Evolutionary conservation across 2,888 invertebrate species (phyloP), one percentile per base, ranked within the genome.

Genomic region (Archips xylosteana): DNA sequence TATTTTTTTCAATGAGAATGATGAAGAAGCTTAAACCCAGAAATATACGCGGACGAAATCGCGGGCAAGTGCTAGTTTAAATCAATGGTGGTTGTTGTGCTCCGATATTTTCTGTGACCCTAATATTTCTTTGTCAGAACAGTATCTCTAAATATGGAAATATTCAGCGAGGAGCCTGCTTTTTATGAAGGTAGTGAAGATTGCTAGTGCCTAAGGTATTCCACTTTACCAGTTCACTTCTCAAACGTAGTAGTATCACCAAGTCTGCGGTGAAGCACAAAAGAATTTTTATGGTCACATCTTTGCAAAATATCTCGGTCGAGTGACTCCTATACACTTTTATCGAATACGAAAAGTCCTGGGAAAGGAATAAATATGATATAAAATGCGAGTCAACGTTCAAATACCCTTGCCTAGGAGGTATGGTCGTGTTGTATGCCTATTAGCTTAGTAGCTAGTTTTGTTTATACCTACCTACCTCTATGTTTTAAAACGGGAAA

Each of bases 191-290:
- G 70, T 47, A 74, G 66, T 68, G 54, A 63, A 64, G 74, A 62
- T 66, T 57, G 61, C 70, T 45, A 66, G 66, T 60, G 10, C 62
- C 57, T 15, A 72, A 71, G 79, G 79, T 81, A 81, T 79, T 80
- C 76, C 78, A 79, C 79, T 81, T 81, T 81, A 77, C 81, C 77
- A 78, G 82, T 80, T 81, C 77, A 77, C 79, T 72, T 81, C 80
- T 76, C 78, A 82, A 84, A 88, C 84, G 81, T 80, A 81, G 85
- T 86, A 88, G 85, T 86, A 89, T 85, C 86, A 87, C 84, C 83
- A 86, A 86, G 87, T 85, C 82, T 86, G 79, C 77, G 82, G 79
- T 76, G 78, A 77, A 82, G 80, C 80, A 86, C 85, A 89, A 90
- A 89, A 83, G 83, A 85, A 86, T 86, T 85, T 84, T 82, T 74